phyloP scores from a whole-genome alignment of 2,113 vertebrate genomes.

The Callithrix jacchus region DNA sequence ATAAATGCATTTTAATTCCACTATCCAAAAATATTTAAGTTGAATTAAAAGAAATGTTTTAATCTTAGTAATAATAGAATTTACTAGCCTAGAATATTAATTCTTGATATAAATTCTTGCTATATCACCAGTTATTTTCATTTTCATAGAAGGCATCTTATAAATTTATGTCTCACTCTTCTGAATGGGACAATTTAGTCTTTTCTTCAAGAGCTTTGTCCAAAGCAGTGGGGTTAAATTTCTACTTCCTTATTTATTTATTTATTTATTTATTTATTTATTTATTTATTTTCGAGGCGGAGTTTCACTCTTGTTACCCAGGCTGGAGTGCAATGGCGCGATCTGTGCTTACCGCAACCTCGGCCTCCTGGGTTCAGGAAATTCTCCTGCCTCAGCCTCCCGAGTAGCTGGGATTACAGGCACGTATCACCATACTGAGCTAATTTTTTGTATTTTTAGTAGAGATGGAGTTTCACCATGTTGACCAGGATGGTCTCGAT shows the following conservation, averaged over 20 bases:
- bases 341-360: too few species aligned
- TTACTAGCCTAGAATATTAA: background rate
- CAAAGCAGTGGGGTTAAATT: background rate
- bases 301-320: too few species aligned
- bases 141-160: background rate
- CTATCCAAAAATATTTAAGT: background rate
- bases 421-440: too few species aligned
- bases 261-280: too few species aligned
- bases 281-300: too few species aligned
- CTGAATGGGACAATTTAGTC: background rate
- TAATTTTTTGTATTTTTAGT: too few species aligned
- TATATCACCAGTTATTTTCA: background rate
- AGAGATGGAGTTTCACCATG: too few species aligned
- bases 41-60: background rate
- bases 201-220: background rate
- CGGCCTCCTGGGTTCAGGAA: too few species aligned
- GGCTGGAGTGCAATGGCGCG: too few species aligned
- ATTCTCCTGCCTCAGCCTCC: too few species aligned
- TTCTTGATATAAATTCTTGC: background rate
- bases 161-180: background rate
- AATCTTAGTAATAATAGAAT: background rate
- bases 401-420: too few species aligned
- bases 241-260: background rate
- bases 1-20: background rate
- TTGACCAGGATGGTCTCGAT: too few species aligned